Evolutionary conservation across 2,888 invertebrate genomes (phyloP).

Genomic region (Arctia plantaginis): DNA sequence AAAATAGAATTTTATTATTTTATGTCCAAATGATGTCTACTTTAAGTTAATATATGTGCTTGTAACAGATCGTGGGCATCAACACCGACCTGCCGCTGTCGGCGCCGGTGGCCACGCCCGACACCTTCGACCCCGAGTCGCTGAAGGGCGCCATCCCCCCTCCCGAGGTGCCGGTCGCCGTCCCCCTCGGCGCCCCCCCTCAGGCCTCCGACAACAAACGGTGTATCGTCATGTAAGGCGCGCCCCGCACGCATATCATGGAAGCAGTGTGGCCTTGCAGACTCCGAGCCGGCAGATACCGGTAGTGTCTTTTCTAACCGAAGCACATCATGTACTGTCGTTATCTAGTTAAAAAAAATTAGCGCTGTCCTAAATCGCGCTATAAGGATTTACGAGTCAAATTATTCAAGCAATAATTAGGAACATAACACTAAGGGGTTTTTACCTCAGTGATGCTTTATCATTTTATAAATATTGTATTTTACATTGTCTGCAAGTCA

Average conservation of each 20-base stretch:
- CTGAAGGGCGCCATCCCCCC: constrained; percentile 63
- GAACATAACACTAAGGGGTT: background rate
- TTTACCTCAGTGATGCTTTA: background rate
- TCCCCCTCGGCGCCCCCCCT: constrained; percentile 48
- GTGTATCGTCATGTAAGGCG: constrained; percentile 65
- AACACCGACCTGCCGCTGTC: constrained; percentile 78
- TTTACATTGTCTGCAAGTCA: constrained; percentile 4
- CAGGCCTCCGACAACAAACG: constrained; percentile 55
- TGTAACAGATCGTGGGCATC: constrained; percentile 77
- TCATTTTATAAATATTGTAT: background rate
- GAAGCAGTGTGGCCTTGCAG: constrained; percentile 1
- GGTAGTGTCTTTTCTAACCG: background rate
- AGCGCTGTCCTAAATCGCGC: constrained; percentile 1
- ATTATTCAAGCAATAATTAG: background rate
- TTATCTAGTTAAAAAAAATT: background rate
- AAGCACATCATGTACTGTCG: background rate
- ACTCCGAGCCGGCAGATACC: background rate
- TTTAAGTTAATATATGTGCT: background rate
- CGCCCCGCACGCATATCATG: background rate
- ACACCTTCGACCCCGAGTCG: constrained; percentile 70
- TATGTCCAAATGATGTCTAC: too few relatives aligned
- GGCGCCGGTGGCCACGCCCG: constrained; percentile 63
- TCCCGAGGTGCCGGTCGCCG: constrained; percentile 57
- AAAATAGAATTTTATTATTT: too few relatives aligned
- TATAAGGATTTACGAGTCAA: background rate